These are phyloP conservation scores for Notechis scutatus DNA, from an alignment of 2,113 vertebrate genomes.

Conservation along the genomic window DNA sequence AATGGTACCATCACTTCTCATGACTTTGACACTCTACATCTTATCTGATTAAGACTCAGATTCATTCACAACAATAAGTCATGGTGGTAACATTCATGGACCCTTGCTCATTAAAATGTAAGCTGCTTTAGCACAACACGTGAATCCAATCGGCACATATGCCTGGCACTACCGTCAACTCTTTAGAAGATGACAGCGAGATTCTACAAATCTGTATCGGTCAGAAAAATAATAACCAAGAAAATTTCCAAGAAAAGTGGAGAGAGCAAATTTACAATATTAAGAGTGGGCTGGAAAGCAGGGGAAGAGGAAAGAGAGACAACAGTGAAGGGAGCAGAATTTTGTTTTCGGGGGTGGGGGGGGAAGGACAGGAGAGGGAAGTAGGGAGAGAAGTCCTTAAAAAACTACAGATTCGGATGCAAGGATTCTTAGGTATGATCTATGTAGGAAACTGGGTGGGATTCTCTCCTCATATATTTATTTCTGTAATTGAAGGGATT, in stretches of 20 bases:
- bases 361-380: neutral
- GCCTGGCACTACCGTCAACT: neutral
- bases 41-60: neutral
- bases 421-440: neutral
- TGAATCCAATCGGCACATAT: neutral
- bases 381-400: neutral
- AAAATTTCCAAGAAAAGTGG: neutral
- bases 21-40: neutral
- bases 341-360: neutral
- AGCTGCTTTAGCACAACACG: neutral
- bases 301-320: neutral
- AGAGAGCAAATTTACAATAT: neutral
- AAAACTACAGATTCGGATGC: neutral
- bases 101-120: neutral
- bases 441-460: neutral
- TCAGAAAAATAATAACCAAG: neutral
- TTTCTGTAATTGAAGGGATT: neutral
- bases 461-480: neutral
- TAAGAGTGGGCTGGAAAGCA: neutral
- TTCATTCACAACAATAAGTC: neutral
- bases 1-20: neutral
- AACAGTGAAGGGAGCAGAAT: neutral
- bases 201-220: too few species aligned
- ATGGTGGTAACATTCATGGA: neutral
- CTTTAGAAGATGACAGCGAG: neutral